Conservation (phyloP, 1,140 invertebrate genomes). For the Teleogryllus occipitalis region DNA sequence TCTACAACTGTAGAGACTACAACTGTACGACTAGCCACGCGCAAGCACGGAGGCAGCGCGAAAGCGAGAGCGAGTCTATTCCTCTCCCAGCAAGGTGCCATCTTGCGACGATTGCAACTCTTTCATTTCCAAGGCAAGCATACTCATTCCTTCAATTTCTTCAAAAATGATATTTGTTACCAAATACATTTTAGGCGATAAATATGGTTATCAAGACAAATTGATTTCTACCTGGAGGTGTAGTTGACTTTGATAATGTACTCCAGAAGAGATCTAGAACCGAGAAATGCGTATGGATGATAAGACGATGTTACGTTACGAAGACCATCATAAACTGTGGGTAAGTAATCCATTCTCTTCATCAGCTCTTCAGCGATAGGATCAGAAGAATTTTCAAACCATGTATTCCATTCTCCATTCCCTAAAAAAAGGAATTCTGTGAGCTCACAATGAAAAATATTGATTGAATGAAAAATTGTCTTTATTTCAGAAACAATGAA, state of each 20-base stretch:
- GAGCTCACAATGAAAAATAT: neutral
- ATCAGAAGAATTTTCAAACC: slow-evolving; percentile 51
- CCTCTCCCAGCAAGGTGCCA: no score
- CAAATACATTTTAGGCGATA: no score
- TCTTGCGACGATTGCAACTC: no score
- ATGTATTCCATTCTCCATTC: slow-evolving; percentile 58
- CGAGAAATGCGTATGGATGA: slow-evolving; percentile 62
- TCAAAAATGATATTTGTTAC: no score
- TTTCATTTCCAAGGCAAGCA: no score
- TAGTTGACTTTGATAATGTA: slow-evolving; percentile 60
- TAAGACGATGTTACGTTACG: slow-evolving; percentile 59
- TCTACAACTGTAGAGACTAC: no score
- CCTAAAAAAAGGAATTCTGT: slow-evolving; percentile 39
- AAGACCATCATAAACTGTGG: slow-evolving; percentile 51
- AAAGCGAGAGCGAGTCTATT: no score
- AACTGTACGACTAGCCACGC: no score
- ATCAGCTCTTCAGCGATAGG: slow-evolving; percentile 45
- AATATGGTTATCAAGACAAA: no score
- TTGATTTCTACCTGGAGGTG: slow-evolving; percentile 29
- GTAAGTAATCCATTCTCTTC: slow-evolving; percentile 54
- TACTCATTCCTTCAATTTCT: no score
- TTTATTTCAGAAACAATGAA: neutral
- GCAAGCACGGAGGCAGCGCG: no score
- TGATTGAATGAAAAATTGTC: neutral
- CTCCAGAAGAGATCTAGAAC: slow-evolving; percentile 54